Conservation (phyloP, 2,113 vertebrate species). For the Dipodomys merriami region DNA sequence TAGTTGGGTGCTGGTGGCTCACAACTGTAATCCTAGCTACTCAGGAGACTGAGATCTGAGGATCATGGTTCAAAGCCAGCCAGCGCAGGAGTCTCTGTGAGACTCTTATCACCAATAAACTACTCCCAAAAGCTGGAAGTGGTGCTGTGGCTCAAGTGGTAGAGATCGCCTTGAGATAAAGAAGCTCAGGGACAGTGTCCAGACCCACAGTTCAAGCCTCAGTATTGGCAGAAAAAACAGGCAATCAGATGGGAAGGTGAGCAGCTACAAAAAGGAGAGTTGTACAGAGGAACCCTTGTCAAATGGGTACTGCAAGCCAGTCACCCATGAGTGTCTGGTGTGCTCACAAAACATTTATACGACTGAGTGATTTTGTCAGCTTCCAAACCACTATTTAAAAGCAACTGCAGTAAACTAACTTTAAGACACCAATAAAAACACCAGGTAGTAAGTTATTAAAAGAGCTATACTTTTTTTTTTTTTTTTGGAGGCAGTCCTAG, state of each 20-base stretch:
- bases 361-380: background rate
- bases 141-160: no score
- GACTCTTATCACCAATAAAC: no score
- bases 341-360: background rate
- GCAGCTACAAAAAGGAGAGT: background rate
- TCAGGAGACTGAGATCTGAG: no score
- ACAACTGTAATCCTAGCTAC: no score
- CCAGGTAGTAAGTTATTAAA: background rate
- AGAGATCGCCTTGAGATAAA: no score
- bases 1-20: background rate
- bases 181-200: no score
- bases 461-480: no score
- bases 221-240: background rate
- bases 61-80: no score
- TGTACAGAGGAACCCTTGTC: background rate
- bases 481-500: no score
- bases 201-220: no score
- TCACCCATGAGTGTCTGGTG: background rate
- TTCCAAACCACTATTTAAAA: background rate
- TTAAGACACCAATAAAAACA: conserved; percentile 31
- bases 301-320: background rate
- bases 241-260: background rate
- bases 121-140: no score
- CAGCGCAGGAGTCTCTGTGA: no score
- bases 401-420: background rate